Evolutionary conservation across 2,113 vertebrate species (phyloP).

Genomic region (Antechinus stuartii): DNA sequence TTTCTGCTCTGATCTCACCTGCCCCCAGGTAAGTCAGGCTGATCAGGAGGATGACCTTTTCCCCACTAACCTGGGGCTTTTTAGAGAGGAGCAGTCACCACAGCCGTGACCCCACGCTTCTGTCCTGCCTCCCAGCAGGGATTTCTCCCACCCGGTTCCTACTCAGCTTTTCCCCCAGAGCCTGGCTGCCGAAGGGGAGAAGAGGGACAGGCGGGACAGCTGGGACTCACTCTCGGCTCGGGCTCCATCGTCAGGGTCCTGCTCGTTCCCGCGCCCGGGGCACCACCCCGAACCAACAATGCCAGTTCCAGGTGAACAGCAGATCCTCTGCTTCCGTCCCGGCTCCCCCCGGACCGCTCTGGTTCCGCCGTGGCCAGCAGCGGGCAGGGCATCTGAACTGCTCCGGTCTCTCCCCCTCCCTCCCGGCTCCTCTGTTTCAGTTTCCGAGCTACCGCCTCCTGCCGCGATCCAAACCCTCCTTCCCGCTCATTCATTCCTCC

Average conservation of each 20-base stretch:
- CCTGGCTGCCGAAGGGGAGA: slow-evolving; percentile 12
- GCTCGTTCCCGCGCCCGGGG: neutral
- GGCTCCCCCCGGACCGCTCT: neutral
- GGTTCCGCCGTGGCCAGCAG: neutral
- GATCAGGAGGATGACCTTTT: slow-evolving; percentile 11
- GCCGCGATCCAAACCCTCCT: slow-evolving; percentile 60
- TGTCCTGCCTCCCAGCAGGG: neutral
- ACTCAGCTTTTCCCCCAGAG: slow-evolving; percentile 65
- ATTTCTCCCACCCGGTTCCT: neutral
- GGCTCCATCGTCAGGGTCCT: slow-evolving; percentile 40
- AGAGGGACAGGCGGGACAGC: neutral
- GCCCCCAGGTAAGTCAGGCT: neutral
- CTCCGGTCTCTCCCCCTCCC: neutral
- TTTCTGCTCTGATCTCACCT: slow-evolving; percentile 8
- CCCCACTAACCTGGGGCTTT: slow-evolving; percentile 34
- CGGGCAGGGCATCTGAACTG: neutral
- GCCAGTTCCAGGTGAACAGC: neutral
- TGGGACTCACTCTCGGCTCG: slow-evolving; percentile 33
- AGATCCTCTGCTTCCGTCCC: neutral
- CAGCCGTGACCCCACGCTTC: neutral
- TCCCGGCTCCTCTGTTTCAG: slow-evolving; percentile 13
- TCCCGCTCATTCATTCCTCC: slow-evolving; percentile 75
- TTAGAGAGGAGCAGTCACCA: slow-evolving; percentile 14
- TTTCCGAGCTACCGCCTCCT: slow-evolving; percentile 48
- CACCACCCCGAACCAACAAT: neutral